phyloP scores from a whole-genome alignment of 2,888 invertebrate species.

The Spodoptera exigua region DNA sequence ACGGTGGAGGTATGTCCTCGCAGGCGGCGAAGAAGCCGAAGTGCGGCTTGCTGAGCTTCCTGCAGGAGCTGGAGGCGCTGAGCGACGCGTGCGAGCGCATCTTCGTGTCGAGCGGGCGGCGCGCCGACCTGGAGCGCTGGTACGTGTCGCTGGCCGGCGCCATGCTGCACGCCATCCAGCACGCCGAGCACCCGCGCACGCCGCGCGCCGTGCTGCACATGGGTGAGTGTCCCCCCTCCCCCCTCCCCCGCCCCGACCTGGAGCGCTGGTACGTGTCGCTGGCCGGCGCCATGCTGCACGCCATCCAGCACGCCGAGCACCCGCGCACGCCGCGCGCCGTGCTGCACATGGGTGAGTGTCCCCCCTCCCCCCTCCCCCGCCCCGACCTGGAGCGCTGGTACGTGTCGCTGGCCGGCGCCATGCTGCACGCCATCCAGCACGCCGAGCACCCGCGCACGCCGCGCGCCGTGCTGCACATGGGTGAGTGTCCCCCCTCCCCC shows the following conservation, averaged over 20 bases:
- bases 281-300: slow-evolving; percentile 95
- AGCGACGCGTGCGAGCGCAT: slow-evolving; percentile 95
- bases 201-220: slow-evolving; percentile 91
- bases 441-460: slow-evolving; percentile 93
- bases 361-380: too few relatives aligned
- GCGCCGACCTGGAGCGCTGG: slow-evolving; percentile 98
- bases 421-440: slow-evolving; percentile 94
- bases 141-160: slow-evolving; percentile 94
- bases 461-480: too few relatives aligned
- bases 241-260: slow-evolving; percentile 96
- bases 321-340: slow-evolving; percentile 94
- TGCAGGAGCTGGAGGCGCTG: slow-evolving; percentile 97
- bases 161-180: slow-evolving; percentile 94
- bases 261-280: slow-evolving; percentile 97
- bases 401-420: slow-evolving; percentile 93
- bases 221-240: too few relatives aligned
- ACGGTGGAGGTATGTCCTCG: slow-evolving; percentile 76
- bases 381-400: slow-evolving; percentile 98
- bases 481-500: too few relatives aligned
- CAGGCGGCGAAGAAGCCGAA: slow-evolving; percentile 91
- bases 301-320: slow-evolving; percentile 88
- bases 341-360: too few relatives aligned
- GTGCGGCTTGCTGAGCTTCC: slow-evolving; percentile 96
- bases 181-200: slow-evolving; percentile 91
- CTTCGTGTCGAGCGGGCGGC: slow-evolving; percentile 95